Base-by-base conservation (phyloP, 2,888 invertebrate genomes). In the Caenorhabditis sp. region DNA sequence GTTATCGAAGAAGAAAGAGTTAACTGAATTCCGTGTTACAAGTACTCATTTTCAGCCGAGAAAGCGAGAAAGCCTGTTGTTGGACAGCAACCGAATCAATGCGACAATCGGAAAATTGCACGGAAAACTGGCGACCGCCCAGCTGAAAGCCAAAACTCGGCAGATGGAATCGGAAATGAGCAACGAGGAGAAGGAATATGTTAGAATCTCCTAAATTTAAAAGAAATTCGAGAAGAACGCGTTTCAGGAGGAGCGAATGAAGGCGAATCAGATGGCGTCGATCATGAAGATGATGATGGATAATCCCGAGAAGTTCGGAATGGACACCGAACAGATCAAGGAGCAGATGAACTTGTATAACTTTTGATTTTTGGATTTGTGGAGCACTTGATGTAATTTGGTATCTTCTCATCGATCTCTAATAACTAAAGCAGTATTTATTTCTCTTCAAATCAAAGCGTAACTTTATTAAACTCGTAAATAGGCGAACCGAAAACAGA, bases 61-160 rank as follows among this genome's bases (percentile, higher is more conserved):
- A n/a, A n/a, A n/a, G n/a, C n/a, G n/a, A n/a, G n/a, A n/a, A n/a
- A n/a, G n/a, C n/a, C n/a, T n/a, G n/a, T n/a, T n/a, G n/a, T n/a
- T n/a, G n/a, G n/a, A n/a, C n/a, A n/a, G n/a, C n/a, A n/a, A n/a
- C n/a, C n/a, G n/a, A n/a, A 68, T 79, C 30, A 75, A 75, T 17
- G 20, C 58, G 20, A 78, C 66, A 22, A 52, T 83, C 13, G 83
- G 82, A 22, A 78, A 83, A 22, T 53, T 87, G 1, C 87, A 87
- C 58, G 87, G 87, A n/a, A 87, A 87, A 65, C 72, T 87, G 41
- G 85, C 85, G 0, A 86, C 86, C 1, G 87, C 87, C 15, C 81
- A 85, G 50, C 75, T 87, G 15, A 81, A 86, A 15, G 84, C 83
- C 2, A 79, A 81, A 46, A 81, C 86, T 11, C 56, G 80, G 24